These are phyloP conservation scores for Pycnonotus jocosus DNA, from an alignment of 2,113 vertebrate genomes.

Conservation along the genomic window DNA sequence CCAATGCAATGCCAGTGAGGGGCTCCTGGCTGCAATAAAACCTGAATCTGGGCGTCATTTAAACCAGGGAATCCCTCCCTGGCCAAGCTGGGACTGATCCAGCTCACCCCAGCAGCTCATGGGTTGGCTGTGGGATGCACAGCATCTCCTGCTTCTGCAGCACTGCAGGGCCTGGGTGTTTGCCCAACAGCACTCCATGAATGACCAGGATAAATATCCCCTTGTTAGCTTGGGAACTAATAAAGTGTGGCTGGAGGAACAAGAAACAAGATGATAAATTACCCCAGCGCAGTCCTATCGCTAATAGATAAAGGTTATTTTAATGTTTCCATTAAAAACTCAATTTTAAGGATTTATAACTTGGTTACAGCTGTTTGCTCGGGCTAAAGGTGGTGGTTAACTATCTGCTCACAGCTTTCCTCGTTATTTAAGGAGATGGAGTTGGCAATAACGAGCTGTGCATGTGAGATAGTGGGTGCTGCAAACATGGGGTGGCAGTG, in stretches of 20 bases:
- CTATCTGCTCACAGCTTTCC: neutral
- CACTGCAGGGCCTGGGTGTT: neutral
- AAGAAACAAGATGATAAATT: constrained; percentile 24
- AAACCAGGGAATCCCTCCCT: neutral
- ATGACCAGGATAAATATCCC: constrained; percentile 22
- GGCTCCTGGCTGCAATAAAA: neutral
- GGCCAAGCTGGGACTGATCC: neutral
- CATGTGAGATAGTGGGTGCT: neutral
- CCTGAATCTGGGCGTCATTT: neutral
- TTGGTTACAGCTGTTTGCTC: constrained; percentile 2
- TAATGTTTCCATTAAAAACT: constrained; percentile 61
- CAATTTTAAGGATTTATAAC: constrained; percentile 63
- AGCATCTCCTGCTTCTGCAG: neutral
- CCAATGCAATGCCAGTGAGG: neutral
- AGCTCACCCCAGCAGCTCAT: neutral
- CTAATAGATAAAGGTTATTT: constrained; percentile 59
- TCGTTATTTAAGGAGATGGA: neutral
- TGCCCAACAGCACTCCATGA: neutral
- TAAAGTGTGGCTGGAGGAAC: constrained; percentile 27
- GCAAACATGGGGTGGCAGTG: neutral
- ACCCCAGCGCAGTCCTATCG: neutral
- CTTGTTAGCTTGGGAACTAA: constrained; percentile 20
- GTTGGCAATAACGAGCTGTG: neutral
- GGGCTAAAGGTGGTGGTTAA: neutral
- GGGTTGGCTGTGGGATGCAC: neutral